Base-by-base conservation (phyloP, 2,888 invertebrate species). In the Cordilura impudica region DNA sequence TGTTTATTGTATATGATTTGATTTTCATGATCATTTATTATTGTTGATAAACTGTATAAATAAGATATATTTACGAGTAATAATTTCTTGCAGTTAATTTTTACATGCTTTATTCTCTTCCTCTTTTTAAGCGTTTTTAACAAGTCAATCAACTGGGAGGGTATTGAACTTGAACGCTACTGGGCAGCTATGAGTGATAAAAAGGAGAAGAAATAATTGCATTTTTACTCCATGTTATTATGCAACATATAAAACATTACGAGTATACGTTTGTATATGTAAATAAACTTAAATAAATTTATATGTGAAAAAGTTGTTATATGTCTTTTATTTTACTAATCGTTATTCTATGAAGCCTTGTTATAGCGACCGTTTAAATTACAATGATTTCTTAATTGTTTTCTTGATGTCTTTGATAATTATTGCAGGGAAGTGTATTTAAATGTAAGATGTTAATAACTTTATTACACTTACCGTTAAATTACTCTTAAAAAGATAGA, bases 111-210 rank as follows among this genome's bases (percentile, higher is more conserved):
- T 45, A 14, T 56, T 56, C n/a, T 61, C 35, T 23, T 31, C 21
- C 35, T 89, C 79, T 83, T 91, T 83, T 90, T 87, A 83, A 90
- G 93, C 31, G 85, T 89, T 65, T 90, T 91, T 81, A 83, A 91
- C 19, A 89, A 90, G 81, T 84, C 88, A 75, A 81, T 85, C 31
- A 83, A 89, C 83, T 95, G 94, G 95, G 94, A 94, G 90, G 93
- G 92, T 60, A 88, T 91, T 76, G 94, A 94, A 88, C 88, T 94
- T 71, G 85, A 89, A 45, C 86, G 85, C 35, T 93, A 93, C 83
- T 87, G 89, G 88, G 83, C 87, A 6, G 85, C 85, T 61, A 80
- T 89, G 56, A 83, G 86, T 58, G 75, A 74, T 53, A 77, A 72
- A 12, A 83, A 82, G 49, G 65, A 76, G 71, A 76, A 63, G 16